Conservation (phyloP, 2,888 invertebrate species). For the Machimus rusticus region DNA sequence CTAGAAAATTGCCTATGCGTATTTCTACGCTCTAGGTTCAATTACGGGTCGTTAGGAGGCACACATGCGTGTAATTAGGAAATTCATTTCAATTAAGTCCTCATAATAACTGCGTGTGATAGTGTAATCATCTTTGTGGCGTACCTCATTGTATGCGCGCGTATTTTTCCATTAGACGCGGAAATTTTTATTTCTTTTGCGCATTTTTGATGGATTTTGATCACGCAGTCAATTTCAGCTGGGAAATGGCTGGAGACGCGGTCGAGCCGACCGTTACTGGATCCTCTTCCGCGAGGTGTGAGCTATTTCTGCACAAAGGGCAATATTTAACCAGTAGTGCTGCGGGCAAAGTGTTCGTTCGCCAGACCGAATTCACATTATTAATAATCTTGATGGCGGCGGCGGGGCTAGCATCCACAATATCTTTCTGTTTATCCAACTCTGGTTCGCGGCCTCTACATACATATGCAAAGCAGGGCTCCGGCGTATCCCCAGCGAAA, state of each 20-base stretch:
- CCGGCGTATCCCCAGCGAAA: neutral
- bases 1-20: neutral
- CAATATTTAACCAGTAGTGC: neutral
- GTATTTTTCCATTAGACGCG: neutral
- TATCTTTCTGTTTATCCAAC: neutral
- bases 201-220: slow-evolving; percentile 36
- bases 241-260: neutral
- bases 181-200: neutral
- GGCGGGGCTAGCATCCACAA: neutral
- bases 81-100: slow-evolving; percentile 34
- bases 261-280: neutral
- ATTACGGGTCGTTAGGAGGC: slow-evolving; percentile 24
- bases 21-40: neutral
- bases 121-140: slow-evolving; percentile 38
- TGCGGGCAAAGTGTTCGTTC: neutral
- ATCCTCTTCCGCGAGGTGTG: neutral
- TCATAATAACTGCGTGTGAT: slow-evolving; percentile 25
- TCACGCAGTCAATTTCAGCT: slow-evolving; percentile 33
- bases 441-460: neutral
- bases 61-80: slow-evolving; percentile 33
- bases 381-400: neutral
- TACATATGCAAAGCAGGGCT: slow-evolving; percentile 1
- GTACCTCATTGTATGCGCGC: slow-evolving; percentile 41
- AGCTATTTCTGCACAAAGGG: neutral
- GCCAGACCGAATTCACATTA: slow-evolving; percentile 6